Evolutionary conservation across 2,113 vertebrate species (phyloP), one percentile per base, ranked within the genome.

Genomic region (Reinhardtius hippoglossoides): DNA sequence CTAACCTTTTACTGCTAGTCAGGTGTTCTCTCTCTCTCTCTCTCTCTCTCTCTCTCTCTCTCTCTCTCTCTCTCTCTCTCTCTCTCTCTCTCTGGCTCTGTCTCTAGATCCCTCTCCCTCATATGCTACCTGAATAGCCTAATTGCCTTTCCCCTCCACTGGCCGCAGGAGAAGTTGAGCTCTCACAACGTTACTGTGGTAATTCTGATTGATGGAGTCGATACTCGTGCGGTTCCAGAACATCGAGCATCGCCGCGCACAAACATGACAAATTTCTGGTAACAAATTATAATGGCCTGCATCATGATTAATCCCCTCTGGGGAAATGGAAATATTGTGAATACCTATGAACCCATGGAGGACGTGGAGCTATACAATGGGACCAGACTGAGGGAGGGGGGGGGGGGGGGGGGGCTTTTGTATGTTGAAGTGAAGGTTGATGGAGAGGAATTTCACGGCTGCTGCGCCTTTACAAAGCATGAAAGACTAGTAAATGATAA

Each of bases 191-290:
- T 92, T 93, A 90, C 88, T 26, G 86, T 87, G 82, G 90, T 94
- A 94, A 95, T 94, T 88, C 90, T 94, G 94, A 95, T 94, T 93
- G 94, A 94, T 94, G 93, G 92, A 94, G 91, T 93, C 88, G 89
- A 94, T 91, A 74, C 91, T 90, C 76, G 84, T 86, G 88, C 44
- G 85, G 92, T 94, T 93, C 93, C 93, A 92, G 90, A 94, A 94
- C 92, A 94, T 90, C 84, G 90, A 90, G 89, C 87, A 88, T 88
- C 85, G 74, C 80, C 62, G 56, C 86, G 87, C 85, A 82, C 73
- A 92, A 90, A 93, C 88, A 93, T 93, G 93, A 93, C 92, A 90
- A 87, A 93, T 94, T 93, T 92, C 77, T 42, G 75, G 82, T 88
- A 89, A 91, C 88, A 93, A 93, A 94, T 94, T 93, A 87, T 91